A percentile compares a stretch with the other conserved stretches of the same genome.
phyloP scores from a whole-genome alignment of 1,140 invertebrate genomes.

The Thaumatotibia leucotreta region DNA sequence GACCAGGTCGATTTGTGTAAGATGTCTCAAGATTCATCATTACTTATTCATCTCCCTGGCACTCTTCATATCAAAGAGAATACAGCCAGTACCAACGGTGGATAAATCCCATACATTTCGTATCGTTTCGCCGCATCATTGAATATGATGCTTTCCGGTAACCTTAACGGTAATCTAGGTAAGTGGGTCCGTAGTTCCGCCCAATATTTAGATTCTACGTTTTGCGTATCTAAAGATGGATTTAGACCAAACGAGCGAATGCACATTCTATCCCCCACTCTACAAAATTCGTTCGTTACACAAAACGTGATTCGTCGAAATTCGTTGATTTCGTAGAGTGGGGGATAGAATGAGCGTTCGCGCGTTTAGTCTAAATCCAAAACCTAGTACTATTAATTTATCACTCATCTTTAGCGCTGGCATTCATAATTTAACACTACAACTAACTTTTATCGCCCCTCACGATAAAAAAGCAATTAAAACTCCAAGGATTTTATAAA shows the following conservation, averaged over 20 bases:
- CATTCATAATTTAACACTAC: neutral
- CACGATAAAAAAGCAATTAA: neutral
- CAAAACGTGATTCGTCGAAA: no score
- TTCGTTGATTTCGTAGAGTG: neutral
- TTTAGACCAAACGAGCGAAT: no score
- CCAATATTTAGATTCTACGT: neutral
- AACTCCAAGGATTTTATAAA: neutral
- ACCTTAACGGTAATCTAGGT: neutral
- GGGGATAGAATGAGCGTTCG: no score
- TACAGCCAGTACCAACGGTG: neutral
- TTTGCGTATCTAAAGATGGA: neutral
- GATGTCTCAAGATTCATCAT: no score
- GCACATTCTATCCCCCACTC: no score
- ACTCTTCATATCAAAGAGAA: no score
- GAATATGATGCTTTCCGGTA: neutral
- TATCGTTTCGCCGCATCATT: neutral
- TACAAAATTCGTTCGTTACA: no score
- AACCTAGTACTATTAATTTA: neutral
- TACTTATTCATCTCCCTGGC: no score
- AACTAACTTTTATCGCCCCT: neutral
- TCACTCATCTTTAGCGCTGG: neutral
- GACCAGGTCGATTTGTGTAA: no score
- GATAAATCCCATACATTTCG: neutral
- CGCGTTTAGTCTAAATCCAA: no score
- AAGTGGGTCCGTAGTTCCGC: neutral